These are phyloP conservation scores for Rhamnusium bicolor DNA, from an alignment of 2,888 invertebrate species.

Conservation along the genomic window DNA sequence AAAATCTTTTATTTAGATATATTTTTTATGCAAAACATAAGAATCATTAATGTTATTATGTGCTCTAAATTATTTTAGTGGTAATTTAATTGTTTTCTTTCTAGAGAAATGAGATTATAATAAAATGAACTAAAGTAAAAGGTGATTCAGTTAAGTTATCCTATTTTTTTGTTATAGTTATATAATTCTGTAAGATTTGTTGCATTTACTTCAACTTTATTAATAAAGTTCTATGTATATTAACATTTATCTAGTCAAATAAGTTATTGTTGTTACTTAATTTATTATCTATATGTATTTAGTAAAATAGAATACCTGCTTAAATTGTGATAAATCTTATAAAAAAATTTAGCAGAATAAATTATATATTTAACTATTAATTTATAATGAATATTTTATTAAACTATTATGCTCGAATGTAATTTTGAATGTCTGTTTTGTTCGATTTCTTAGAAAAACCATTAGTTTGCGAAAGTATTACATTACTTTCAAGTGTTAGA, in stretches of 20 bases:
- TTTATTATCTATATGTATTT: constrained; percentile 59
- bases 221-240: constrained; percentile 41
- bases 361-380: constrained; percentile 47
- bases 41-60: no score
- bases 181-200: constrained; percentile 30
- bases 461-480: constrained; percentile 41
- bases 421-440: constrained; percentile 50
- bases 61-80: no score
- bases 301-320: constrained; percentile 66
- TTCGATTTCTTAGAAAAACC: constrained; percentile 40
- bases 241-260: constrained; percentile 61
- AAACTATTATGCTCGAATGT: constrained; percentile 42
- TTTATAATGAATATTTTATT: constrained; percentile 47
- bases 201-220: constrained; percentile 46
- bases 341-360: constrained; percentile 43
- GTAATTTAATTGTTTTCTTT: no score
- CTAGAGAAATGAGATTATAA: no score
- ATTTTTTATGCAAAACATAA: no score
- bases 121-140: no score
- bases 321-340: constrained; percentile 66
- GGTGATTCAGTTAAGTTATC: no score
- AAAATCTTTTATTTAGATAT: no score
- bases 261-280: constrained; percentile 62
- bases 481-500: constrained; percentile 43
- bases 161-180: constrained; percentile 3